These are phyloP conservation scores for Notodonta ziczac DNA, from an alignment of 2,888 invertebrate species.

Conservation along the genomic window DNA sequence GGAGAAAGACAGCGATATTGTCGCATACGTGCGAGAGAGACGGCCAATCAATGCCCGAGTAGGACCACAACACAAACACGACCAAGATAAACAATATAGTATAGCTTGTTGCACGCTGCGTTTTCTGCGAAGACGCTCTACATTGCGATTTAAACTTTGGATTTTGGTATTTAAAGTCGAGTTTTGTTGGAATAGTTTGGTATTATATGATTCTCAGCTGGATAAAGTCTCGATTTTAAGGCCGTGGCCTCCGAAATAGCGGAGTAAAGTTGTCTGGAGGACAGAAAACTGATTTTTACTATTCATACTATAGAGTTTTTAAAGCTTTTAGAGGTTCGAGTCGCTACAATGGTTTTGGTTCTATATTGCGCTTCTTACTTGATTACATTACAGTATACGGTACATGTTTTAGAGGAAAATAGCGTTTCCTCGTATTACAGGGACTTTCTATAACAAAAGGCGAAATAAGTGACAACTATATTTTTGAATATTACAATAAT, in stretches of 20 bases:
- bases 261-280: conserved; percentile 37
- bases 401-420: neutral
- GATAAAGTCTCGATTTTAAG: conserved; percentile 47
- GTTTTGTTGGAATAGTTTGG: conserved; percentile 13
- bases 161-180: conserved; percentile 9
- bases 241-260: conserved; percentile 45
- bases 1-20: conserved; percentile 43
- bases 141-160: conserved; percentile 29
- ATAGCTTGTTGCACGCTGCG: conserved; percentile 53
- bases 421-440: neutral
- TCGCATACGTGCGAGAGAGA: conserved; percentile 47
- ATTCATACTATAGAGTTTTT: neutral
- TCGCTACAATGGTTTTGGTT: neutral
- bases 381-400: neutral
- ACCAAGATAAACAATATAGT: conserved; percentile 49
- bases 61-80: conserved; percentile 66
- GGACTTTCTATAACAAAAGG: neutral
- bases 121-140: conserved; percentile 41
- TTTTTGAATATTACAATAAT: neutral
- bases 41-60: conserved; percentile 45
- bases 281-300: conserved; percentile 7
- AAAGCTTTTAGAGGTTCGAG: neutral
- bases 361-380: neutral
- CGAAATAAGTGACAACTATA: neutral
- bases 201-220: conserved; percentile 40